Evolutionary conservation across 2,797 vertebrate genomes (phyloP).

Genomic region (Peromyscus eremicus): DNA sequence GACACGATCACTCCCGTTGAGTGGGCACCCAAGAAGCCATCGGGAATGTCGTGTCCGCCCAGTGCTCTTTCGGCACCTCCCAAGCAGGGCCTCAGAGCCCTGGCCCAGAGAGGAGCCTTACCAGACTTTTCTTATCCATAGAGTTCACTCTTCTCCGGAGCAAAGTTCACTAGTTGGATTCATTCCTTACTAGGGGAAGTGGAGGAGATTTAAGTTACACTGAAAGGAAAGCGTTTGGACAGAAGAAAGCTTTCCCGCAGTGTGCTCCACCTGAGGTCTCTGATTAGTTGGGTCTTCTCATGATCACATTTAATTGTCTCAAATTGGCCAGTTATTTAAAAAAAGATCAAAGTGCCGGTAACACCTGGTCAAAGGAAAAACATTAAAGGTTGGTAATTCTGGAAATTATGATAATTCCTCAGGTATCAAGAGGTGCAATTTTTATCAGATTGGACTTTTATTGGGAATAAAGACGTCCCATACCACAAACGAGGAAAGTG

Average conservation of each 20-base stretch:
- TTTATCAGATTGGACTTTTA: not conserved
- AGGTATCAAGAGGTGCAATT: not conserved
- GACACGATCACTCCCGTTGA: constrained; percentile 99
- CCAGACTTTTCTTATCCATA: not conserved
- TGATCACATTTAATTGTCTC: constrained; percentile 28
- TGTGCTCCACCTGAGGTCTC: not conserved
- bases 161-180: not conserved
- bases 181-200: not conserved
- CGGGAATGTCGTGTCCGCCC: constrained; percentile 98
- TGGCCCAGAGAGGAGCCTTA: not conserved
- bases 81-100: not conserved
- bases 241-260: not conserved
- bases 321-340: not conserved
- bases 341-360: not conserved
- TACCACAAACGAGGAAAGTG: not conserved
- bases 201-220: not conserved
- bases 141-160: not conserved
- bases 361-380: constrained; percentile 34
- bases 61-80: constrained; percentile 89
- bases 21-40: constrained; percentile 91
- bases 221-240: not conserved
- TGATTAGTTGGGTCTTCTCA: not conserved
- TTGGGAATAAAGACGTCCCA: not conserved
- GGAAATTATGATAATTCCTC: constrained; percentile 1
- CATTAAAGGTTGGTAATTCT: constrained; percentile 27